Conservation (phyloP, 2,797 vertebrate species). For the Huso huso region DNA sequence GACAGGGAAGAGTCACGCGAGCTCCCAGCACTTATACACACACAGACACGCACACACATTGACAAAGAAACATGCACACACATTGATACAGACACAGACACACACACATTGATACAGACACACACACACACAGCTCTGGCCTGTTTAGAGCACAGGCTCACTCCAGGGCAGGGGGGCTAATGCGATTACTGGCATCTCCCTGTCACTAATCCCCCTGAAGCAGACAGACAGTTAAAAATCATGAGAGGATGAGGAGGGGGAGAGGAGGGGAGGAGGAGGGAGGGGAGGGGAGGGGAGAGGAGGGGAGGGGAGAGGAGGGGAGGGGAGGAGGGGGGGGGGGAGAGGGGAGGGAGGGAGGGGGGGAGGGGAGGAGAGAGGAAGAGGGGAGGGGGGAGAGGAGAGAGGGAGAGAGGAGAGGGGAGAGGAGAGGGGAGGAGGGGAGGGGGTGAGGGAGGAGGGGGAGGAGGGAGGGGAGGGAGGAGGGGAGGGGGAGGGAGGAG, state of each 20-base stretch:
- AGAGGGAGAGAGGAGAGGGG: not conserved
- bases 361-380: not conserved
- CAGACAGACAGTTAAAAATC: conserved; percentile 39
- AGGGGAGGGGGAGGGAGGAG: conserved; percentile 7
- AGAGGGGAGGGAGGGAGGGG: not conserved
- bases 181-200: no score
- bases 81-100: not conserved
- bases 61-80: not conserved
- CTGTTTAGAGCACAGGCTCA: no score
- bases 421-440: not conserved
- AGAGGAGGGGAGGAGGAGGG: no score
- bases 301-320: no score
- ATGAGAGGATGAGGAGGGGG: conserved; percentile 18
- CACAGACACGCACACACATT: not conserved
- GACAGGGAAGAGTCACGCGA: not conserved
- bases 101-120: not conserved
- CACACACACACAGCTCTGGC: no score
- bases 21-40: not conserved
- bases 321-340: not conserved
- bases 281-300: no score
- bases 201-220: conserved; percentile 1
- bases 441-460: not conserved
- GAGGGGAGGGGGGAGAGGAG: no score
- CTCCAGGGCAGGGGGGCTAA: conserved; percentile 19
- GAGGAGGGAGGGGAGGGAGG: not conserved